A percentile compares a stretch with the other conserved stretches of the same genome.
Conservation (phyloP, 1,140 invertebrate genomes). For the Polyergus mexicanus region DNA sequence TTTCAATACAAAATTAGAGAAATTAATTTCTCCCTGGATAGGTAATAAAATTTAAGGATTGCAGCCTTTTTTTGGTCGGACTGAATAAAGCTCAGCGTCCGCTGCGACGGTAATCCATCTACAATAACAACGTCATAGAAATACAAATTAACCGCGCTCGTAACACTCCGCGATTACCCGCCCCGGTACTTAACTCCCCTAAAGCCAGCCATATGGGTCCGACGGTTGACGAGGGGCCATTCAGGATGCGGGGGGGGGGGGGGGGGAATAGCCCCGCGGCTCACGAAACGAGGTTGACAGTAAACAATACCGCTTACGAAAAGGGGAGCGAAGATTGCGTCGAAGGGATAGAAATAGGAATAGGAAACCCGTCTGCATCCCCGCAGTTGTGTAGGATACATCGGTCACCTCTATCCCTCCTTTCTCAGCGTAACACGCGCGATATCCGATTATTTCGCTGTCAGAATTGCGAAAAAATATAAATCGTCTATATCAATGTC, state of each 20-base stretch:
- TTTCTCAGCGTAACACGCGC: neutral
- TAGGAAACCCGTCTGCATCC: neutral
- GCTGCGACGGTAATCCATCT: conserved; percentile 21
- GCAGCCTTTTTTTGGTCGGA: neutral
- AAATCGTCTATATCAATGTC: conserved; percentile 13
- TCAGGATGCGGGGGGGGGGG: neutral
- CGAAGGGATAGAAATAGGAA: neutral
- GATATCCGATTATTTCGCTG: conserved; percentile 14
- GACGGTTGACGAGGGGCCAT: conserved; percentile 26
- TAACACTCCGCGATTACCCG: conserved; percentile 51
- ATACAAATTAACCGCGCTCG: conserved; percentile 61
- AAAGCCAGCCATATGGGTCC: conserved; percentile 42
- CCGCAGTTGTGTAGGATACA: conserved; percentile 2
- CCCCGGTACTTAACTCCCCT: conserved; percentile 45
- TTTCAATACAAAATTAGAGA: neutral
- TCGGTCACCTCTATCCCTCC: neutral
- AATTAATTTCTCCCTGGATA: neutral
- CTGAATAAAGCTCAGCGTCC: conserved; percentile 32
- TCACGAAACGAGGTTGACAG: conserved; percentile 49
- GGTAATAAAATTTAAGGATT: conserved; percentile 1
- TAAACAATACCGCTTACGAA: conserved; percentile 72
- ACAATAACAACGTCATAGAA: conserved; percentile 46
- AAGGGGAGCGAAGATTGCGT: conserved; percentile 58
- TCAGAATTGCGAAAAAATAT: neutral
- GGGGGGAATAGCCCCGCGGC: neutral